phyloP scores from a whole-genome alignment of 2,113 vertebrate genomes.

The Nothocercus nigrocapillus region DNA sequence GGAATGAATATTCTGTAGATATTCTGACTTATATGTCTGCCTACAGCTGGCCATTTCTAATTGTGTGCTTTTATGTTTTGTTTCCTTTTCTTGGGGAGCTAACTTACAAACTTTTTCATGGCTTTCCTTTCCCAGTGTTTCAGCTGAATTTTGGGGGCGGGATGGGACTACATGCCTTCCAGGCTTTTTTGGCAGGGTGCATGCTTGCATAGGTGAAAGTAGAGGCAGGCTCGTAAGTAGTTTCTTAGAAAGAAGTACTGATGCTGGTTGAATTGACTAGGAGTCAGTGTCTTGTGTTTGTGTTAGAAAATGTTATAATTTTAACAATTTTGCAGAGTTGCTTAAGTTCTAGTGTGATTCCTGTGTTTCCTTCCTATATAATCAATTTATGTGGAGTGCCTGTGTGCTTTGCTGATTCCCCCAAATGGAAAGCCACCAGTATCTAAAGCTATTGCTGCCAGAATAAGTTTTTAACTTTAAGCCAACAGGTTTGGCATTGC shows the following conservation, averaged over 20 bases:
- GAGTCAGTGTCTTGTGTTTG: background rate
- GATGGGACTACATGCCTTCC: background rate
- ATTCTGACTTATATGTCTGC: background rate
- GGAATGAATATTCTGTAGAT: background rate
- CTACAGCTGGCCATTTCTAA: fast-evolving
- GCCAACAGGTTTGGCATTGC: background rate
- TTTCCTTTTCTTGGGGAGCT: background rate
- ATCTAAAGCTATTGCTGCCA: background rate
- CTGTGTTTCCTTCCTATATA: background rate
- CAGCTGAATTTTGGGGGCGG: background rate
- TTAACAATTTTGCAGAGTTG: background rate
- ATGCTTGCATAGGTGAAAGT: background rate
- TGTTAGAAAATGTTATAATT: constrained; percentile 6
- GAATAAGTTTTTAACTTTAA: background rate
- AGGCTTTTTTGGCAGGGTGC: background rate
- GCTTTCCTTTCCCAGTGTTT: background rate
- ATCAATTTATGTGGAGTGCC: background rate
- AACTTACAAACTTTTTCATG: background rate
- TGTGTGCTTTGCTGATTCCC: background rate
- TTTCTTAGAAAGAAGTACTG: background rate
- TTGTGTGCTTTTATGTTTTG: background rate
- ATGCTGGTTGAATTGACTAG: background rate
- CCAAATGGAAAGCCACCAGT: background rate
- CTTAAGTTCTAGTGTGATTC: background rate
- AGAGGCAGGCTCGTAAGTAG: background rate